Evolutionary conservation across 2,888 invertebrate species (phyloP).

Genomic region (Therioaphis trifolii): DNA sequence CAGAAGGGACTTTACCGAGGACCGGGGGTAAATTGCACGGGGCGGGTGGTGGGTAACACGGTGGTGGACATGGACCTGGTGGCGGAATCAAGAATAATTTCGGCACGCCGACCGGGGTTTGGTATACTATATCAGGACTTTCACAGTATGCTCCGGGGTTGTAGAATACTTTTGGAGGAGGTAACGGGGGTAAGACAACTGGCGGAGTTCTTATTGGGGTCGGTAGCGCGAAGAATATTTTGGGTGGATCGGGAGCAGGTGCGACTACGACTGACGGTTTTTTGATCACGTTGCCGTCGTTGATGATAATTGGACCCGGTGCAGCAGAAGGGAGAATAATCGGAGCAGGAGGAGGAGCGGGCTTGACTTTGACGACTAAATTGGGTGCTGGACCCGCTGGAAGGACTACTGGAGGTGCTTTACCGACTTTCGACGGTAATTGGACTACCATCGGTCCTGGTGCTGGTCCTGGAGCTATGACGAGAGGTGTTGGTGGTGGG

Average conservation of each 20-base stretch:
- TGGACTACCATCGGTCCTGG: conserved; percentile 25
- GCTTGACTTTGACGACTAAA: conserved; percentile 1
- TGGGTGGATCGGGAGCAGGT: not conserved
- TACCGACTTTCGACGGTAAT: not conserved
- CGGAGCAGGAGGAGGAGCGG: not conserved
- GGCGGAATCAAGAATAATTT: conserved; percentile 29
- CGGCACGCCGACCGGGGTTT: conserved; percentile 19
- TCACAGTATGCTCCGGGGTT: conserved; percentile 13
- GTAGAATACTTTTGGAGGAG: conserved; percentile 31
- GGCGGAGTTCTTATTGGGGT: not conserved
- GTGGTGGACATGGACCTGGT: not conserved
- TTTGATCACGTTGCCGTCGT: not conserved
- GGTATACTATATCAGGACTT: conserved; percentile 37
- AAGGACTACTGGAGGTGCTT: not conserved
- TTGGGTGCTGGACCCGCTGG: conserved; percentile 32
- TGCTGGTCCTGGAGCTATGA: conserved; percentile 22
- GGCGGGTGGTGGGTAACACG: not conserved
- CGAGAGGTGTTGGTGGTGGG: not conserved
- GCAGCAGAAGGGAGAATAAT: not conserved
- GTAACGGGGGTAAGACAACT: conserved; percentile 15
- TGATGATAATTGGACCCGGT: conserved; percentile 39
- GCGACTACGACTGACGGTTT: not conserved
- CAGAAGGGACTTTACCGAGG: not conserved
- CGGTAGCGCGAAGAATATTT: conserved; percentile 16
- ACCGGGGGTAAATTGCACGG: not conserved